These are phyloP conservation scores for Apodemia mormo DNA, from an alignment of 2,888 invertebrate species.

Conservation along the genomic window DNA sequence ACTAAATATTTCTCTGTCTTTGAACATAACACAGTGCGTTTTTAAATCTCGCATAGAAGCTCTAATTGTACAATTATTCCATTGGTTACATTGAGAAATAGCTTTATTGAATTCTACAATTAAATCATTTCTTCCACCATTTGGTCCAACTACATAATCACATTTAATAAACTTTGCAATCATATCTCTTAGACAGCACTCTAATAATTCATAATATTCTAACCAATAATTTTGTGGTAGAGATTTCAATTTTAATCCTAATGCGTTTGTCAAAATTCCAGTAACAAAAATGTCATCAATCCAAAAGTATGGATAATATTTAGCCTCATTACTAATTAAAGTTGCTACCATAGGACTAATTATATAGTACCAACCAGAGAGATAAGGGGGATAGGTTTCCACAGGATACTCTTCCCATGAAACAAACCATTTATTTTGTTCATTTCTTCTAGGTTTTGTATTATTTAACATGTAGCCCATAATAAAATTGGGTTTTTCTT, in stretches of 20 bases:
- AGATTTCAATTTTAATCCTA: constrained; percentile 80
- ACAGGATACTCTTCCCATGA: constrained; percentile 83
- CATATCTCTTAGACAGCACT: constrained; percentile 87
- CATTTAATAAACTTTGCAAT: constrained; percentile 81
- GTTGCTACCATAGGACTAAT: constrained; percentile 85
- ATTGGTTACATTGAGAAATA: constrained; percentile 79
- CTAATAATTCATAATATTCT: constrained; percentile 86
- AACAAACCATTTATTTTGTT: constrained; percentile 91
- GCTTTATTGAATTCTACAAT: constrained; percentile 85
- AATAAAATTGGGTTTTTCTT: constrained; percentile 52
- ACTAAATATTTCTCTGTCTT: constrained; percentile 60
- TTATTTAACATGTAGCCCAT: constrained; percentile 86
- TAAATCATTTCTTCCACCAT: constrained; percentile 87
- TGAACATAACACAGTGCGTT: constrained; percentile 81
- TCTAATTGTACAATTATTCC: constrained; percentile 75
- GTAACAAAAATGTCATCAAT: constrained; percentile 95
- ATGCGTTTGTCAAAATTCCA: constrained; percentile 85
- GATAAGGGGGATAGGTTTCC: constrained; percentile 86
- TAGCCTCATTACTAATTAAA: constrained; percentile 79
- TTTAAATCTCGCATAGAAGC: constrained; percentile 71
- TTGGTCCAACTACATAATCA: constrained; percentile 87
- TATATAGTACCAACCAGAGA: constrained; percentile 93
- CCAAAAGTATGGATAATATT: constrained; percentile 89
- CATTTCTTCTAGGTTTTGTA: constrained; percentile 84
- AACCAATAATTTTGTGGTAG: constrained; percentile 84